A percentile compares a stretch with the other conserved stretches of the same genome.
These are phyloP conservation scores for Neolamprologus tretocephalus DNA, from an alignment of 2,113 vertebrate species.

Conservation along the genomic window DNA sequence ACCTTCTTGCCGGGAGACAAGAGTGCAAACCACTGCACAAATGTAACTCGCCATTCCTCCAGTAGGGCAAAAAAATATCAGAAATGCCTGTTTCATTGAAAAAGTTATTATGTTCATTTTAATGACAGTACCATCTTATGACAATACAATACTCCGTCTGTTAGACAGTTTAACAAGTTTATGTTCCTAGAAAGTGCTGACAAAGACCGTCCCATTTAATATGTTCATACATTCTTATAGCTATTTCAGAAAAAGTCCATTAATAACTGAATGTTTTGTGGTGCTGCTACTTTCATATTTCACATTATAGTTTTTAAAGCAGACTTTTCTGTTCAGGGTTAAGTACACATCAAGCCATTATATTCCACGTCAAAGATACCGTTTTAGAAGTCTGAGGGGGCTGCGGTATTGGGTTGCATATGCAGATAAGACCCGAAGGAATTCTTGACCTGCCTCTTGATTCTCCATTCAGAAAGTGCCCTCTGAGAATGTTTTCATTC, in stretches of 20 bases:
- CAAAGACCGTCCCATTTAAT: neutral
- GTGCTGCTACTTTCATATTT: neutral
- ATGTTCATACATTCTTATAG: neutral
- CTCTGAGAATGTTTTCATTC: conserved; percentile 1
- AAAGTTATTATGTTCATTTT: neutral
- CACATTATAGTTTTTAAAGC: neutral
- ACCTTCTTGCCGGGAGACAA: neutral
- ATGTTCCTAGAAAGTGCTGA: neutral
- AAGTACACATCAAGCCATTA: neutral
- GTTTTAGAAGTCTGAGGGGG: neutral
- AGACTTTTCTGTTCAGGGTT: neutral
- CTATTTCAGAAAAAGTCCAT: neutral
- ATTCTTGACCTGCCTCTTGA: neutral
- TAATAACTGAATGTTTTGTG: neutral
- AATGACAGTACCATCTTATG: neutral
- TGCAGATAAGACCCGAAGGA: neutral
- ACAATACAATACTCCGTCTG: neutral
- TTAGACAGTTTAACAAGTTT: neutral
- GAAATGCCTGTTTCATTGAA: neutral
- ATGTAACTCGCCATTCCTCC: neutral
- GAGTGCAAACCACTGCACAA: neutral
- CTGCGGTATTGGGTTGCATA: conserved; percentile 8
- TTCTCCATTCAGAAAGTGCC: neutral
- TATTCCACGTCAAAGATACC: neutral
- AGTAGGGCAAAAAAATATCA: neutral